These are phyloP conservation scores for human (Homo sapiens) DNA, from an alignment of 2,113 vertebrate genomes.

Conservation along the genomic window GRCh38 chr6:96529501-96530000, in stretches of 20 bases:
- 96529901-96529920: background rate
- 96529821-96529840: background rate
- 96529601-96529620: background rate
- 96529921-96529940: background rate
- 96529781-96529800: background rate
- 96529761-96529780: background rate
- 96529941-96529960: background rate
- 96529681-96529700: background rate
- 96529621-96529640: background rate
- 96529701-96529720: background rate
- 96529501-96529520: background rate
- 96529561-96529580: slow-evolving; percentile 10
- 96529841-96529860: background rate
- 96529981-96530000: background rate
- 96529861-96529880: background rate
- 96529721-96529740: background rate
- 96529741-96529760: background rate
- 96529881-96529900: background rate
- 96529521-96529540: background rate
- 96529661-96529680: background rate
- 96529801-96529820: background rate
- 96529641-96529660: background rate
- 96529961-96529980: background rate
- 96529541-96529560: background rate
- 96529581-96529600: background rate